phyloP scores from a whole-genome alignment of 2,797 vertebrate genomes.

The Spondyliosoma cantharus region DNA sequence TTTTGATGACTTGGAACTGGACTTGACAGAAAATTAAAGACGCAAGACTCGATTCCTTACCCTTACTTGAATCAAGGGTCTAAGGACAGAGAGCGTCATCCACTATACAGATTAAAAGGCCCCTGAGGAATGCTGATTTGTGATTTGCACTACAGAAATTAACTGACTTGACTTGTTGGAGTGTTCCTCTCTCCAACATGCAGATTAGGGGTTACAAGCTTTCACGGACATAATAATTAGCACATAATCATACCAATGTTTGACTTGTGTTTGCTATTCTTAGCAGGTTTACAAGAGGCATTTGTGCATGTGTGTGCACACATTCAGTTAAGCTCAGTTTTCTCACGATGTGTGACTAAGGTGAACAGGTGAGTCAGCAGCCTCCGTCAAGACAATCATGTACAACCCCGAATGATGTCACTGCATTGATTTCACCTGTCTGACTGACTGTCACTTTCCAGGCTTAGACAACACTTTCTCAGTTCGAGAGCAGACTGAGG shows the following conservation, averaged over 20 bases:
- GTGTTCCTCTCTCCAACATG: neutral
- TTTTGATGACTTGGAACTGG: too few species aligned
- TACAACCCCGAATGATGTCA: constrained; percentile 48
- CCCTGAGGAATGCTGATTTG: too few species aligned
- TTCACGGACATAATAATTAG: neutral
- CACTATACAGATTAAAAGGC: too few species aligned
- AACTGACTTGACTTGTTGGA: neutral
- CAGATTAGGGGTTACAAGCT: neutral
- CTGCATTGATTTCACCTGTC: neutral
- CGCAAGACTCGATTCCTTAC: too few species aligned
- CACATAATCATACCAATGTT: neutral
- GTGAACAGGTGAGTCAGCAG: constrained; percentile 59
- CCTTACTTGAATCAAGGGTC: too few species aligned
- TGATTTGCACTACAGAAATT: too few species aligned
- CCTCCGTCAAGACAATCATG: neutral
- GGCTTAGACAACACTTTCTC: constrained; percentile 22
- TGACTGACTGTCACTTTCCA: constrained; percentile 30
- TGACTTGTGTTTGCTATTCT: neutral
- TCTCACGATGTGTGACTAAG: constrained; percentile 54
- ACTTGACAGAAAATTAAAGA: too few species aligned
- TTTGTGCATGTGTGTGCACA: neutral
- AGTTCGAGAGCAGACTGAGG: constrained; percentile 7
- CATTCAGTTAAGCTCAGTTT: constrained; percentile 5
- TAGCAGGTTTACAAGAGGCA: neutral
- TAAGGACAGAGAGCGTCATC: too few species aligned